Evolutionary conservation across 1,140 invertebrate species (phyloP), one percentile per base, ranked within the genome.

Genomic region (Dreissena rostriformis): DNA sequence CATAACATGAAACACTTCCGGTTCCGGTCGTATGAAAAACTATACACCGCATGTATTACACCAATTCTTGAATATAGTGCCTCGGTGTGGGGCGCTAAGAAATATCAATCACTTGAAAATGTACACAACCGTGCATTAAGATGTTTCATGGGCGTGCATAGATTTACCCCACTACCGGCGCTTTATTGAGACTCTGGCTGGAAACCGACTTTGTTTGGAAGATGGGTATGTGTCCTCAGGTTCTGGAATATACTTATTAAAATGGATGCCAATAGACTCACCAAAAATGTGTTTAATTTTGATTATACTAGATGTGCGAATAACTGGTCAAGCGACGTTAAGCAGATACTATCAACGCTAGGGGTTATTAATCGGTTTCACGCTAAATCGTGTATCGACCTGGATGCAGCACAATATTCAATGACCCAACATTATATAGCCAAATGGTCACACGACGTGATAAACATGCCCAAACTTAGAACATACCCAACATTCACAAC

Each of bases 21-120:
- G 10, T 82, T 85, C 57, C 57, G 51, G 11, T 75, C 78, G 5
- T 82, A 61, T 52, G 65, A 78, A n/a, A 86, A 86, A 51, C 29
- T 82, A 19, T 86, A 68, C 26, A 61, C 53, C 14, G 26, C 78
- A 5, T 75, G 77, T 71, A 72, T 82, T 17, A 63, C 29, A 17
- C 61, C 78, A 19, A 76, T 82, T 7, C 5, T 76, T 8, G 84
- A 86, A 24, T 86, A 82, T 70, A 51, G 78, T 39, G 55, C 78
- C 10, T 57, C 75, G 17, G 52, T 68, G n/a, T 85, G 83, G 83
- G 83, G 75, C 11, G 67, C n/a, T 55, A 79, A 73, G 73, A 15
- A 29, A 22, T 80, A 51, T 55, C 57, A 80, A 19, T 24, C 11
- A 2, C 4, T 70, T 24, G 83, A 80, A 19, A 80, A 57, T n/a